Evolutionary conservation across 64 coral and sea anemone genomes (phyloP), one percentile per base, ranked within the genome.

Genomic region (Montipora sp.): DNA sequence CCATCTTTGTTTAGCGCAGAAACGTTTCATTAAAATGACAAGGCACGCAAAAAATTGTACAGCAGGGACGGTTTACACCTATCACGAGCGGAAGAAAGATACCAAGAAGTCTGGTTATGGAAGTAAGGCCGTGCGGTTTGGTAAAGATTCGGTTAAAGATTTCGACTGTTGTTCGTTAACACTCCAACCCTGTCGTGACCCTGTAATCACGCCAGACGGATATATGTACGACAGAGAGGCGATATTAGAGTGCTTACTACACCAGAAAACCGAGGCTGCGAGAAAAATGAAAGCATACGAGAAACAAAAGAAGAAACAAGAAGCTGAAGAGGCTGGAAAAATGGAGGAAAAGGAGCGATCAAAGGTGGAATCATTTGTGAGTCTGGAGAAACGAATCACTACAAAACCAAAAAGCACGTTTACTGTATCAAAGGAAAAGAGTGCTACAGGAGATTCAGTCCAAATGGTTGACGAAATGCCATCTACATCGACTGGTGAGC

Each of bases 101-200:
- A 93, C 98, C 8, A 90, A 96, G 58, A 59, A 87, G 74, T 99
- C 98, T 13, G 98, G 98, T 3, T 99, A 96, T 81, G 98, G 98
- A 47, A 99, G 94, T 81, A 93, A 99, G 87, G 94, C 95, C 18
- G 94, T 96, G 2, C 94, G 98, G 19, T 91, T 99, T n/a, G 98
- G 98, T 11, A 96, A 92, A 83, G 98, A 99, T 90, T 96, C 94
- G 67, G 93, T 99, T 3, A 99, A 99, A 84, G 92, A 96, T 45
- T 99, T 99, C 58, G 98, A 99, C 79, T 99, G 98, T 76, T 99
- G 98, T 80, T 96, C 88, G 2, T 48, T 99, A 51, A 99, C 94
- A 7, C 79, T 99, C 48, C 98, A 99, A 65, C 98, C 98, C 48
- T 99, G 98, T 77, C 81, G 98, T 3, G 87, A 99, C 9, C 98